phyloP scores from a whole-genome alignment of 35 echinoderm and acorn worm species.

The Apostichopus californicus region DNA sequence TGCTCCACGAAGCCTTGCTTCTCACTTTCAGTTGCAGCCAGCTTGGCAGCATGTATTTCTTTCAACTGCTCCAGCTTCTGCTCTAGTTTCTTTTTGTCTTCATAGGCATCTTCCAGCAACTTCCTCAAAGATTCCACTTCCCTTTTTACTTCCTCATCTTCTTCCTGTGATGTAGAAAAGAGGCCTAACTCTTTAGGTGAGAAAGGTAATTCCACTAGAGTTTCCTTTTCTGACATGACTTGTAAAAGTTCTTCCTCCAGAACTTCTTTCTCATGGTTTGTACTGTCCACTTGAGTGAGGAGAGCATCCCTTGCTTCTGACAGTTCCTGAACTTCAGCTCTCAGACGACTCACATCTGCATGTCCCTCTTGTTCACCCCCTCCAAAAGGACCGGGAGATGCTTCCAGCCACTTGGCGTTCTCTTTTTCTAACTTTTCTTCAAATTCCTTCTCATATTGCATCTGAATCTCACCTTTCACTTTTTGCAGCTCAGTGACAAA shows the following conservation, averaged over 20 bases:
- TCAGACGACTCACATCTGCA: conserved; percentile 41
- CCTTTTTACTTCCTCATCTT: not conserved
- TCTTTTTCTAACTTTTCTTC: conserved; percentile 68
- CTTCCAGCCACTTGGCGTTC: conserved; percentile 14
- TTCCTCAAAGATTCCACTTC: conserved; percentile 59
- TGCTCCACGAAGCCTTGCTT: conserved; percentile 29
- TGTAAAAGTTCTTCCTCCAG: conserved; percentile 71
- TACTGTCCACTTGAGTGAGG: conserved; percentile 75
- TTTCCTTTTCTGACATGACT: conserved; percentile 74
- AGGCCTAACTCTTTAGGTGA: conserved; percentile 8
- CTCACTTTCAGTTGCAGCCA: conserved; percentile 28
- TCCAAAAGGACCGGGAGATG: not conserved
- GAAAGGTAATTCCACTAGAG: conserved; percentile 50
- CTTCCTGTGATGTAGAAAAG: not conserved
- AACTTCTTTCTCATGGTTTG: conserved; percentile 69
- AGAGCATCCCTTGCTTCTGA: conserved; percentile 93
- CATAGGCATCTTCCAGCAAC: conserved; percentile 57
- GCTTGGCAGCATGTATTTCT: not conserved
- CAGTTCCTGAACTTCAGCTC: conserved; percentile 85
- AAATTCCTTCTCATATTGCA: conserved; percentile 60
- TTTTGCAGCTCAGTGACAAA: conserved; percentile 92
- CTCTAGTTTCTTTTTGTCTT: conserved; percentile 61
- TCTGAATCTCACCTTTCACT: conserved; percentile 70
- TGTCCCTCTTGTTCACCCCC: conserved; percentile 1
- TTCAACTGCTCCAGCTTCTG: conserved; percentile 60